Evolutionary conservation across 2,797 vertebrate species (phyloP).

Genomic region (Hydrolagus colliei): DNA sequence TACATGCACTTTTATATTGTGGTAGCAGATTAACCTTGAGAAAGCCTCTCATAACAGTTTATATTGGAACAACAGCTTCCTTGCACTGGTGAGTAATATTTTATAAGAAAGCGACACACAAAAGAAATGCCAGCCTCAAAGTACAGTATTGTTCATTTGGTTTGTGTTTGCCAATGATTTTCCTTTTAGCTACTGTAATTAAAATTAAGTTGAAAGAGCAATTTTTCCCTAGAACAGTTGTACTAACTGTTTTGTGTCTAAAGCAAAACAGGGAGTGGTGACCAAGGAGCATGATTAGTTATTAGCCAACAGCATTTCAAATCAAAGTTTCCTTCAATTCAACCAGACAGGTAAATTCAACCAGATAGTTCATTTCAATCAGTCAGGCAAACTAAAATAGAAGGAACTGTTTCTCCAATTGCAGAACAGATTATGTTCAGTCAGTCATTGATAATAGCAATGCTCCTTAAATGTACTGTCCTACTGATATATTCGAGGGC

Average conservation of each 20-base stretch:
- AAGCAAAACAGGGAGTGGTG: background rate
- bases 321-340: background rate
- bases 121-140: background rate
- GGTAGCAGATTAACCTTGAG: too few species aligned
- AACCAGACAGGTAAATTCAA: background rate
- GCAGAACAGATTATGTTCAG: background rate
- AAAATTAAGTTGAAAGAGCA: conserved; percentile 25
- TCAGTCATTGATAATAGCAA: background rate
- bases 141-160: conserved; percentile 6
- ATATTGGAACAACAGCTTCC: too few species aligned
- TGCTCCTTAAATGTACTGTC: too few species aligned
- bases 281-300: background rate
- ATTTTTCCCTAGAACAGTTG: background rate
- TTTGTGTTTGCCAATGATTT: conserved; percentile 25
- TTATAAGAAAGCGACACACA: background rate
- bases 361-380: background rate
- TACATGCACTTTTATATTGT: too few species aligned
- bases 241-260: background rate
- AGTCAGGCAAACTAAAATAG: background rate
- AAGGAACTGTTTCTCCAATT: background rate
- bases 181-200: background rate
- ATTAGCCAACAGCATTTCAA: background rate
- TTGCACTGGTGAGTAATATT: background rate
- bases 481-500: background rate
- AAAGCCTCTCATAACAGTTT: too few species aligned